Conservation (phyloP, 1,140 invertebrate species). For the Zaprionus camerounensis region DNA sequence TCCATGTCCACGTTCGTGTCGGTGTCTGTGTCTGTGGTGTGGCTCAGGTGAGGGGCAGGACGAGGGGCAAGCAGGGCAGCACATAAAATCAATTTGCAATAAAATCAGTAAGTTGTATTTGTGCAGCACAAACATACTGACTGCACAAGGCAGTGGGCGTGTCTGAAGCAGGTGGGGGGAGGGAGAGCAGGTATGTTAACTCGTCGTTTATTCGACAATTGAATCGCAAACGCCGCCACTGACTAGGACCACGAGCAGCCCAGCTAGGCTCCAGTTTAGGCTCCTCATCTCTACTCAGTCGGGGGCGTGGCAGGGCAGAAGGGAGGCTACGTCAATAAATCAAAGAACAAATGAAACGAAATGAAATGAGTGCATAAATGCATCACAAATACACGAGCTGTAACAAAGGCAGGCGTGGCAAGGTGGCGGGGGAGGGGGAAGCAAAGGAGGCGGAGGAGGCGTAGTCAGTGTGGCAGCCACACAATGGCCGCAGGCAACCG, state of each 20-base stretch:
- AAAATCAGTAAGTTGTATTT: slow-evolving; percentile 82
- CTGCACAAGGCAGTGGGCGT: slow-evolving; percentile 5
- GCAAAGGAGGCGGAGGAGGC: slow-evolving; percentile 3
- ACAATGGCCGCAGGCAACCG: slow-evolving; percentile 56
- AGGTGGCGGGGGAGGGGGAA: slow-evolving; percentile 6
- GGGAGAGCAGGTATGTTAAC: slow-evolving; percentile 16
- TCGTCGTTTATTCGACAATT: slow-evolving; percentile 25
- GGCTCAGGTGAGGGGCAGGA: slow-evolving; percentile 11
- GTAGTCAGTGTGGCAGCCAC: slow-evolving; percentile 45
- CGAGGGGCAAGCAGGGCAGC: slow-evolving; percentile 32
- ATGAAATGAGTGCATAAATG: slow-evolving; percentile 56
- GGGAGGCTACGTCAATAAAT: slow-evolving; percentile 36
- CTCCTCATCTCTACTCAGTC: neutral
- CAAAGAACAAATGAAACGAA: slow-evolving; percentile 49
- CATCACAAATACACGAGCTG: slow-evolving; percentile 42
- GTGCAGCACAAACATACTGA: slow-evolving; percentile 58
- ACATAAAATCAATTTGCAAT: slow-evolving; percentile 83
- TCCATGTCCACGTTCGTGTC: slow-evolving; percentile 13
- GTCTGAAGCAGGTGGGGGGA: neutral
- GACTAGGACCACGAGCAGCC: neutral
- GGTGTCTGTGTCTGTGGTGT: slow-evolving; percentile 45
- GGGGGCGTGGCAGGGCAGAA: neutral
- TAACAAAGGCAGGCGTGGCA: slow-evolving; percentile 3
- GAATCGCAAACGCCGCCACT: slow-evolving; percentile 11
- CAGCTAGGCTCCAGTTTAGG: slow-evolving; percentile 15